Evolutionary conservation across 2,888 invertebrate genomes (phyloP), one percentile per base, ranked within the genome.

Genomic region (Nineta flava): DNA sequence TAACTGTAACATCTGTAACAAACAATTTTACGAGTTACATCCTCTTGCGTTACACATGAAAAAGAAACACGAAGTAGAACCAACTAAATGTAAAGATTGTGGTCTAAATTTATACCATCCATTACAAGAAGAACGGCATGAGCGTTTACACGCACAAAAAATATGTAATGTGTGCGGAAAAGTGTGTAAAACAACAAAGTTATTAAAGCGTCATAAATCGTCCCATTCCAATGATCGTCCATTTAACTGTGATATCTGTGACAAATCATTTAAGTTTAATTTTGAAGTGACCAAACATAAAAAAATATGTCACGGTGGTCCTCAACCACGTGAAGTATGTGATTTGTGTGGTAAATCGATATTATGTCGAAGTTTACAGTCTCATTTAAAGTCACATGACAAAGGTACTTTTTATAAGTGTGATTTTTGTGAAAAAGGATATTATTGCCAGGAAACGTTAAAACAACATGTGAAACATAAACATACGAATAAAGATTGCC

Each of bases 1-100:
- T 35, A 46, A 46, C 15, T 46, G 46, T 46, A 32, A 46, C 31
- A 16, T 31, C 3, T 46, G 46, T 32, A 26, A 46, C 15, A 46
- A 46, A 35, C 15, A 34, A 46, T 46, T 34, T 35, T 46, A 46
- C 15, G 44, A 44, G 19, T 9, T 44, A 17, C 19, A 44, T 12
- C 21, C 44, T 1, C 21, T 44, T 13, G 17, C 26, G n/a, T 9
- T 44, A 21, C 44, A 44, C 9, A 21, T 44, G 44, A 44, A 44
- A 21, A 16, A 26, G 21, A 44, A 44, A 44, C 44, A 44, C n/a
- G 26, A 19, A 2, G 44, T 21, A 13, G 19, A 17, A 17, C 44
- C 44, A 5, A n/a, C 17, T 10, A 44, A 44, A 17, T 44, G 44
- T 13, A 44, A 44, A 19, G n/a, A n/a, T 12, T 44, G 44, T 44